Evolutionary conservation across 2,888 invertebrate species (phyloP).

Genomic region (Nysson spinosus): DNA sequence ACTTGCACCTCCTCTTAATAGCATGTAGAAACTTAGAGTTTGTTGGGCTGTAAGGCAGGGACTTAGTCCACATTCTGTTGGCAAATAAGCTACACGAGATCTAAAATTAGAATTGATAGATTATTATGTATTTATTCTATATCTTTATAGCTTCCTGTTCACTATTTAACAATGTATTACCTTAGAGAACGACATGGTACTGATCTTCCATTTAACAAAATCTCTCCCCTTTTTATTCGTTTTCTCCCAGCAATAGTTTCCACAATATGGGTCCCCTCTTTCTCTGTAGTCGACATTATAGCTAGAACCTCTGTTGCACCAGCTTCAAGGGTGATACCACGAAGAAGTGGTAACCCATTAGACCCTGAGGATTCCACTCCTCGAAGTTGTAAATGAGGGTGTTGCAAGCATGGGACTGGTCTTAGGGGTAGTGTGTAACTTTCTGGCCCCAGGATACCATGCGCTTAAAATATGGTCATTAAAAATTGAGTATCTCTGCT

Average conservation of each 20-base stretch:
- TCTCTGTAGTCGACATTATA: slow-evolving; percentile 92
- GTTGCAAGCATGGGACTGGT: slow-evolving; percentile 62
- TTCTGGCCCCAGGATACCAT: slow-evolving; percentile 55
- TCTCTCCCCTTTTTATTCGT: slow-evolving; percentile 84
- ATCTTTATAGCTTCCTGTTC: not conserved
- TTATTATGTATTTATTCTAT: not conserved
- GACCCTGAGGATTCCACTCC: slow-evolving; percentile 69
- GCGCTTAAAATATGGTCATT: slow-evolving; percentile 19
- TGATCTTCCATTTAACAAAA: slow-evolving; percentile 91
- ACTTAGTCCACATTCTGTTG: slow-evolving; percentile 87
- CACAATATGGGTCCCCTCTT: slow-evolving; percentile 91
- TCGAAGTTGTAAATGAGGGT: slow-evolving; percentile 73
- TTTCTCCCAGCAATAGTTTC: slow-evolving; percentile 89
- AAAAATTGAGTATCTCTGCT: too few relatives aligned
- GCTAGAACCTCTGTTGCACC: slow-evolving; percentile 94
- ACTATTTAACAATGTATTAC: slow-evolving; percentile 42
- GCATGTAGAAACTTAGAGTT: slow-evolving; percentile 90
- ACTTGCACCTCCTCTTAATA: slow-evolving; percentile 83
- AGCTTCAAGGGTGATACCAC: slow-evolving; percentile 91
- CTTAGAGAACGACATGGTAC: slow-evolving; percentile 84
- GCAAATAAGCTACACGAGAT: slow-evolving; percentile 86
- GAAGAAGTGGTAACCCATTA: slow-evolving; percentile 79
- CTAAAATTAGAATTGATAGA: slow-evolving; percentile 63
- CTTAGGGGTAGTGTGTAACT: slow-evolving; percentile 52
- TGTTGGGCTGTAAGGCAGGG: slow-evolving; percentile 94